Evolutionary conservation across 2,113 vertebrate species (phyloP), one percentile per base, ranked within the genome.

Genomic region (Salvelinus namaycush): DNA sequence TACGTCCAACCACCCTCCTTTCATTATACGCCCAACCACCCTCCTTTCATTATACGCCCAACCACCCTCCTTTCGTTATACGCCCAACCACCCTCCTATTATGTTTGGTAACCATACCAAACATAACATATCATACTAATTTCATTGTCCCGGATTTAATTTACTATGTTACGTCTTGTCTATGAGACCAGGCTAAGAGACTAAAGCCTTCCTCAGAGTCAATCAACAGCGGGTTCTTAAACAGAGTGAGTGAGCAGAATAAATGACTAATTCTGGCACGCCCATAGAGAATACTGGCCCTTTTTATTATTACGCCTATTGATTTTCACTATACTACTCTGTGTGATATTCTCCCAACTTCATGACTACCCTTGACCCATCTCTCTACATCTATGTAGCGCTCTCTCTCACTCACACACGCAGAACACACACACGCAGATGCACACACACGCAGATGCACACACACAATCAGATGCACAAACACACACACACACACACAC

Each of bases 301-400:
- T 44, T 48, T 73, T 86, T 84, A 77, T 87, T 85, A 75, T 80
- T 80, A 82, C 70, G 59, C n/a, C 34, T 78, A 83, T 87, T 82
- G 83, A 88, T 90, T 88, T 86, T 72, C 29, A 34, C 62, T 79
- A 44, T 71, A 54, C 57, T 67, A 14, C 69, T 81, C 73, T 64
- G 59, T 84, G 72, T 76, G 81, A 85, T 84, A 74, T 81, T 71
- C 70, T 73, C 72, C 74, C 81, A 90, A 82, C 81, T 91, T 93
- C 88, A 91, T 88, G 90, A 44, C 39, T 44, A 76, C 73, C 82
- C 80, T 76, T 75, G 68, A 76, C 64, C 82, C 84, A 90, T 89
- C 93, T 92, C 91, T 93, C 74, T 88, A 88, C 39, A 29, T 70
- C 31, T 59, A 64, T 72, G 54, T 93, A 73, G 9, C 88, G 4